Base-by-base conservation (phyloP, 2,888 invertebrate species). In the Eulithis testata region DNA sequence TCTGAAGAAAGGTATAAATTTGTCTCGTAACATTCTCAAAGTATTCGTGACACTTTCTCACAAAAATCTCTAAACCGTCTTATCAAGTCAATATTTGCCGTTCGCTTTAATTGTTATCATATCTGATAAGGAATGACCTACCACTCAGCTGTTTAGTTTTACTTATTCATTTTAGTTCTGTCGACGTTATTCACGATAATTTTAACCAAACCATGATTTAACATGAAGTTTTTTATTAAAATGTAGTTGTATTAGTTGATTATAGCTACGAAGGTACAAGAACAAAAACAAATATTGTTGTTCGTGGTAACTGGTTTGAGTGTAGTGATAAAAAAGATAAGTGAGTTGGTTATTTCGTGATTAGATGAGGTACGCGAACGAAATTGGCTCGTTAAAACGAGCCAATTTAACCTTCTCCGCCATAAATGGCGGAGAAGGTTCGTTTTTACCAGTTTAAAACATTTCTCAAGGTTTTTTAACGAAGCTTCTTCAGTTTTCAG, bases 21-120 rank as follows among this genome's bases (percentile, higher is more conserved):
- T n/a, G 21, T 21, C 6, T 31, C 31, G 6, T 31, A 31, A 31
- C 31, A 31, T 31, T 31, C 31, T 12, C 45, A 45, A 5, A 47
- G 6, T 8, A 47, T 14, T 47, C 8, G 14, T 47, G 2, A 14
- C 12, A 21, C 50, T 27, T 50, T 27, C n/a, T 51, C n/a, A 31
- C 31, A 50, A 51, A 11, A 36, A 58, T 36, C n/a, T 47, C 4
- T 1, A 64, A 71, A 69, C 12, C 3, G 56, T 51, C 12, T 66
- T 77, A 76, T 76, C 76, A 60, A 36, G 37, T 14, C 74, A 61
- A 66, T 55, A 66, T 45, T 65, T 65, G 66, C 73, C 71, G 71
- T 54, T 62, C 70, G 68, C 75, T 75, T 76, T 49, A 74, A 73
- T 65, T 75, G 63, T 76, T 76, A 80, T 81, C 77, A 74, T 60